A percentile compares a stretch with the other conserved stretches of the same genome.
phyloP scores from a whole-genome alignment of 2,113 vertebrate species.

The Gobio gobio region DNA sequence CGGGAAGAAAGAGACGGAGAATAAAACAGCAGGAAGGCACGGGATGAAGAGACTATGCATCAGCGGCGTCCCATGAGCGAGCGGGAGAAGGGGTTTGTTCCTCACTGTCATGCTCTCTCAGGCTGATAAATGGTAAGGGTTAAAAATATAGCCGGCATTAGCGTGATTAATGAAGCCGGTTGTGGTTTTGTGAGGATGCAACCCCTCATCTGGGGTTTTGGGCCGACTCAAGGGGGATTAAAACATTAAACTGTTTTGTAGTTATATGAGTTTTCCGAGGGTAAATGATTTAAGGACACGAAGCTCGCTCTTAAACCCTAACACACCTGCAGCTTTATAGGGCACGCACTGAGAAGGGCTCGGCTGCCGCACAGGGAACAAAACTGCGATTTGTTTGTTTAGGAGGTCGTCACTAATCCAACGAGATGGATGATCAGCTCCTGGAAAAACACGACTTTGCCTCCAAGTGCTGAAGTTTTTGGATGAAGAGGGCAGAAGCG shows the following conservation, averaged over 20 bases:
- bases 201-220: constrained; percentile 68
- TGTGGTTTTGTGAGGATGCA: constrained; percentile 70
- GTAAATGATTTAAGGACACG: constrained; percentile 38
- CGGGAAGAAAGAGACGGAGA: constrained; percentile 58
- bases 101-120: constrained; percentile 64
- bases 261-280: constrained; percentile 58
- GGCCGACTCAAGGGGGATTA: constrained; percentile 74
- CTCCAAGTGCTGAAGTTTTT: neutral
- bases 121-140: constrained; percentile 80
- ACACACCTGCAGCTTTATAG: constrained; percentile 28
- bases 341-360: neutral
- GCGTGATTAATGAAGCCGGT: constrained; percentile 75
- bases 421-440: constrained; percentile 7
- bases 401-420: constrained; percentile 37
- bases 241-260: constrained; percentile 73
- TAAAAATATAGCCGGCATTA: constrained; percentile 83
- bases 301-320: constrained; percentile 28
- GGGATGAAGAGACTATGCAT: constrained; percentile 70
- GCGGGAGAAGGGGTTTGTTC: constrained; percentile 67
- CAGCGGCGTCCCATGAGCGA: constrained; percentile 67
- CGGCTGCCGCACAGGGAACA: neutral
- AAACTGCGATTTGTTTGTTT: constrained; percentile 28
- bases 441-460: neutral
- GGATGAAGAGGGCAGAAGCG: constrained; percentile 12
- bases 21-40: constrained; percentile 47